phyloP scores from a whole-genome alignment of 1,140 invertebrate genomes.

The Thaumetopoea pityocampa region DNA sequence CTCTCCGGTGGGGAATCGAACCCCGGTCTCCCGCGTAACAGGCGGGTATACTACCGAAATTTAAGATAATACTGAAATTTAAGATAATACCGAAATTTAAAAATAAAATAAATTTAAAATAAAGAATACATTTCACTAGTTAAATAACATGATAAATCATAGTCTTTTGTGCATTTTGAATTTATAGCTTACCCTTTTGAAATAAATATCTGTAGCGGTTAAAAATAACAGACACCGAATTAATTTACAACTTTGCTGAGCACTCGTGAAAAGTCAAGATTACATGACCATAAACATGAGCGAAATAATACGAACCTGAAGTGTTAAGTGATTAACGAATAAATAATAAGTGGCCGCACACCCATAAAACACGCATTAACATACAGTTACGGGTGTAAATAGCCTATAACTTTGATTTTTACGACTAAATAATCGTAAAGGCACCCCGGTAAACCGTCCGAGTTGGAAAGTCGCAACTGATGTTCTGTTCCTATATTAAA shows the following conservation, averaged over 20 bases:
- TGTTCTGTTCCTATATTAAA: conserved; percentile 12
- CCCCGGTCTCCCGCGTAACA: too few species aligned
- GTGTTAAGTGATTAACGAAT: conserved; percentile 69
- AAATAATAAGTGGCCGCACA: conserved; percentile 69
- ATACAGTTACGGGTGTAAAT: conserved; percentile 73
- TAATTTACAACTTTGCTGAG: conserved; percentile 15
- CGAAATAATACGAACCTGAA: conserved; percentile 42
- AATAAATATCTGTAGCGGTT: conserved; percentile 16
- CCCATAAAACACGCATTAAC: conserved; percentile 75
- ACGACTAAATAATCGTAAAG: conserved; percentile 76
- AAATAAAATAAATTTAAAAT: too few species aligned
- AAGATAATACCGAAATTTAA: too few species aligned
- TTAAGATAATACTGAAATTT: too few species aligned
- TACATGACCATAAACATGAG: conserved; percentile 35
- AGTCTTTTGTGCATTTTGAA: too few species aligned
- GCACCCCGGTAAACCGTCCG: conserved; percentile 50
- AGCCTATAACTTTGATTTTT: conserved; percentile 76
- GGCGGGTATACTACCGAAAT: too few species aligned
- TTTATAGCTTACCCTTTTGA: conserved; percentile 1
- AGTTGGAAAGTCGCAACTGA: conserved; percentile 31
- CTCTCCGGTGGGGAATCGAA: too few species aligned
- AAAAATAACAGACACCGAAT: conserved; percentile 20
- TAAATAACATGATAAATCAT: conserved; percentile 12
- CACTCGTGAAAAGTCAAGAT: conserved; percentile 24
- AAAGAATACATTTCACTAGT: too few species aligned